phyloP scores from a whole-genome alignment of 2,797 vertebrate species.

The Mormyrus hasselquistii region DNA sequence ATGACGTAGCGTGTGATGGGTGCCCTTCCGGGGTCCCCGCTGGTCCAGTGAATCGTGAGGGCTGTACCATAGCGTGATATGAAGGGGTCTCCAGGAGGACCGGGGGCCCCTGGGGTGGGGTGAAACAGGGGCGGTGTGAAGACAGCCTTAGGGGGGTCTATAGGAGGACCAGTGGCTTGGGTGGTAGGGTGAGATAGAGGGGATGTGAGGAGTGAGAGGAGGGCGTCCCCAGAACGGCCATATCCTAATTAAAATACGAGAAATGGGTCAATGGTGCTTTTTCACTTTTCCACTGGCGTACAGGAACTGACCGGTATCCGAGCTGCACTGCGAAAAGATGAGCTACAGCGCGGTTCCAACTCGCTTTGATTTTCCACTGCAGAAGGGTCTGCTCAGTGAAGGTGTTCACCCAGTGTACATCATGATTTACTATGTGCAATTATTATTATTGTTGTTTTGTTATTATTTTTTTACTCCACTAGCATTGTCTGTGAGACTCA shows the following conservation, averaged over 20 bases:
- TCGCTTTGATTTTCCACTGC: not conserved
- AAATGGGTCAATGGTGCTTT: not conserved
- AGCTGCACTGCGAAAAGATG: not conserved
- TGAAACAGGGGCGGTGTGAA: not conserved
- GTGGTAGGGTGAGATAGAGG: slow-evolving; percentile 12
- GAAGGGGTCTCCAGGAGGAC: slow-evolving; percentile 85
- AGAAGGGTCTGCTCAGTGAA: not conserved
- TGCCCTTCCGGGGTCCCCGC: slow-evolving; percentile 82
- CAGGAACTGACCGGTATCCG: not conserved
- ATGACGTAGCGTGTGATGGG: slow-evolving; percentile 93
- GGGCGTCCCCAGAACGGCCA: not conserved
- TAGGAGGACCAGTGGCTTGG: slow-evolving; percentile 88
- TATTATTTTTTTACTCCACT: not conserved
- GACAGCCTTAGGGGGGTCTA: slow-evolving; percentile 48
- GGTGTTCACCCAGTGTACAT: not conserved
- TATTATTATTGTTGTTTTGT: not conserved
- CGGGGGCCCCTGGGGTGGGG: slow-evolving; percentile 74
- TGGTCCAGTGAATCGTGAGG: slow-evolving; percentile 93
- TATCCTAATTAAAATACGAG: not conserved
- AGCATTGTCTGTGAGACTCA: not conserved
- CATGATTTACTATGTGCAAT: not conserved
- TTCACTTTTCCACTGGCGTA: not conserved
- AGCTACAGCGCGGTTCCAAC: not conserved
- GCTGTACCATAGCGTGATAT: slow-evolving; percentile 85
- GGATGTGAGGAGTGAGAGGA: not conserved